Conservation (phyloP, 2,888 invertebrate genomes). For the Netelia virgata region DNA sequence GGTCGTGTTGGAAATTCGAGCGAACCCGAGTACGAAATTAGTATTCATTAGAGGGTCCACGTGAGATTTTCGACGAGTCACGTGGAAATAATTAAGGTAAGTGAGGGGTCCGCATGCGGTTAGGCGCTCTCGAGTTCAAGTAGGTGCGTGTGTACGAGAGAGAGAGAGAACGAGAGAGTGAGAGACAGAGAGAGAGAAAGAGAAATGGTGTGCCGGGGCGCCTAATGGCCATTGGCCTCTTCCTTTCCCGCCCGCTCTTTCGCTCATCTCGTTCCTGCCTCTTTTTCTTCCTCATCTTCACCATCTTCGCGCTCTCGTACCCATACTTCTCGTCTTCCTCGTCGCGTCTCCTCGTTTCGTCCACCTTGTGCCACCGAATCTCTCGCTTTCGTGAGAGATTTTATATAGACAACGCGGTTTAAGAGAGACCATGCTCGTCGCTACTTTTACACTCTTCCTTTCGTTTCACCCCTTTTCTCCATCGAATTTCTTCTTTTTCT, state of each 20-base stretch:
- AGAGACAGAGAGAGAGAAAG: constrained; percentile 42
- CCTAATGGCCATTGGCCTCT: constrained; percentile 73
- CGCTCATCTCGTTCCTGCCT: constrained; percentile 44
- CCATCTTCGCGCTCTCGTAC: constrained; percentile 36
- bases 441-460: constrained; percentile 61
- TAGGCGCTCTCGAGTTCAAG: constrained; percentile 64
- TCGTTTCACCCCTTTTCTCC: constrained; percentile 35
- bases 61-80: constrained; percentile 82
- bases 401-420: constrained; percentile 19
- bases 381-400: constrained; percentile 28
- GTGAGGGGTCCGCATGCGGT: constrained; percentile 78
- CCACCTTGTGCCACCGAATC: constrained; percentile 37
- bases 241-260: constrained; percentile 63
- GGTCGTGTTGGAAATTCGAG: constrained; percentile 69
- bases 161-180: constrained; percentile 42
- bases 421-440: constrained; percentile 65
- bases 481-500: constrained; percentile 31
- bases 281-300: constrained; percentile 46
- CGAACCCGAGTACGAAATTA: constrained; percentile 76
- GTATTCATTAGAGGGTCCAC: constrained; percentile 80
- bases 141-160: constrained; percentile 40
- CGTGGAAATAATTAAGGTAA: constrained; percentile 84
- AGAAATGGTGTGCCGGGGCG: constrained; percentile 64
- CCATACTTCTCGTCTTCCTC: constrained; percentile 25
- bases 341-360: constrained; percentile 39